Evolutionary conservation across 2,797 vertebrate genomes (phyloP).

Genomic region (Phyllotis vaccarum): DNA sequence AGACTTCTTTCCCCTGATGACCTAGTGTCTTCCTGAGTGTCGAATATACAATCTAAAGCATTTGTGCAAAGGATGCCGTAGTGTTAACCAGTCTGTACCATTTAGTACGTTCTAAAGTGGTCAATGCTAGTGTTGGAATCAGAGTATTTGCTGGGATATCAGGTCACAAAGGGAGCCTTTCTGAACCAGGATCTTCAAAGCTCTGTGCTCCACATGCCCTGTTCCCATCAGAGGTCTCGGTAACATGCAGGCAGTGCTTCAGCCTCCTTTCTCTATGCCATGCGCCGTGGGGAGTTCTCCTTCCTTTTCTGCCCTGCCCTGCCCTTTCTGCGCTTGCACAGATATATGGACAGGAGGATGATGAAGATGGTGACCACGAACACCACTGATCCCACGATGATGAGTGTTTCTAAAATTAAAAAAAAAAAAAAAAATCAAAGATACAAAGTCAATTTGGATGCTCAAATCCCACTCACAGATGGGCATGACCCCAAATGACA

Average conservation of each 20-base stretch:
- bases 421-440: constrained; percentile 47
- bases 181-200: neutral
- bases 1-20: neutral
- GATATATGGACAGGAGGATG: constrained; percentile 85
- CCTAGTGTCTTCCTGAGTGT: constrained; percentile 45
- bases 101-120: constrained; percentile 59
- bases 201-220: neutral
- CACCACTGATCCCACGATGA: constrained; percentile 84
- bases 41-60: constrained; percentile 69
- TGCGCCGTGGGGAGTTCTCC: constrained; percentile 85
- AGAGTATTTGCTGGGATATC: neutral
- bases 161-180: constrained; percentile 7
- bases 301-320: constrained; percentile 69
- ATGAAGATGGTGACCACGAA: constrained; percentile 85
- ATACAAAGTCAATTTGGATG: neutral
- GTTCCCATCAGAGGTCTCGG: neutral
- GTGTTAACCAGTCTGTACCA: constrained; percentile 68
- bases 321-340: constrained; percentile 87
- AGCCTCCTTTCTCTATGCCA: constrained; percentile 62
- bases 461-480: neutral
- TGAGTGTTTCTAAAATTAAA: constrained; percentile 86
- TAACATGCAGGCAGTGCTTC: neutral
- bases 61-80: constrained; percentile 76
- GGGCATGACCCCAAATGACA: neutral
- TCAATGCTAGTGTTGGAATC: neutral